phyloP scores from a whole-genome alignment of 2,888 invertebrate genomes.

The Agelastica alni region DNA sequence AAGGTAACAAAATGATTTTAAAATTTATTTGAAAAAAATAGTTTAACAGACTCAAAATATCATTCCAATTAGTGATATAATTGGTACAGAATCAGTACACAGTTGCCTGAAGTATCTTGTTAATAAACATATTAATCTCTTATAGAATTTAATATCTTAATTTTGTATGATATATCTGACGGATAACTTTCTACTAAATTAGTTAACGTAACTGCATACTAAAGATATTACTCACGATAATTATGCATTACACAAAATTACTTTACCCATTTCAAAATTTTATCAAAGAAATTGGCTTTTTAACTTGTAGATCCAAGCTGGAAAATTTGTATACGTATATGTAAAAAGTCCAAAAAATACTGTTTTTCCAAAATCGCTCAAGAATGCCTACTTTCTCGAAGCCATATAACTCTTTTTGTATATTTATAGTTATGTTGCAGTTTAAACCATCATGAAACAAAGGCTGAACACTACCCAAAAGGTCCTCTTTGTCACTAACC shows the following conservation, averaged over 20 bases:
- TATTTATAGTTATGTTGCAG: background rate
- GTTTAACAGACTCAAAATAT: background rate
- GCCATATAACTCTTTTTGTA: too few relatives aligned
- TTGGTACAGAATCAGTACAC: too few relatives aligned
- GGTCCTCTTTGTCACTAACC: too few relatives aligned
- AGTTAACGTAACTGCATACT: background rate
- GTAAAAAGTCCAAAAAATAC: too few relatives aligned
- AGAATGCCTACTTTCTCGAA: too few relatives aligned
- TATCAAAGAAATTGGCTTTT: background rate
- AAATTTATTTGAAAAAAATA: background rate
- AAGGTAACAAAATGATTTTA: too few relatives aligned
- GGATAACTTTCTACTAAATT: constrained; percentile 4
- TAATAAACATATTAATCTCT: background rate
- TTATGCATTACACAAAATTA: constrained; percentile 6
- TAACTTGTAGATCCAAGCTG: too few relatives aligned
- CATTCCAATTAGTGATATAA: too few relatives aligned
- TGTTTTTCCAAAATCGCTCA: too few relatives aligned
- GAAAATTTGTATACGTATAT: too few relatives aligned
- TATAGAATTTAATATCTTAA: background rate
- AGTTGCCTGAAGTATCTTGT: background rate
- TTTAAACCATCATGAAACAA: too few relatives aligned
- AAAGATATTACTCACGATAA: constrained; percentile 6
- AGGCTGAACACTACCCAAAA: too few relatives aligned
- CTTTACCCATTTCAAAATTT: constrained; percentile 1
- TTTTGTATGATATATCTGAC: background rate